Evolutionary conservation across 30 jellyfish, hydroid and myxozoan genomes (phyloP).

Genomic region (Aurelia sp.): DNA sequence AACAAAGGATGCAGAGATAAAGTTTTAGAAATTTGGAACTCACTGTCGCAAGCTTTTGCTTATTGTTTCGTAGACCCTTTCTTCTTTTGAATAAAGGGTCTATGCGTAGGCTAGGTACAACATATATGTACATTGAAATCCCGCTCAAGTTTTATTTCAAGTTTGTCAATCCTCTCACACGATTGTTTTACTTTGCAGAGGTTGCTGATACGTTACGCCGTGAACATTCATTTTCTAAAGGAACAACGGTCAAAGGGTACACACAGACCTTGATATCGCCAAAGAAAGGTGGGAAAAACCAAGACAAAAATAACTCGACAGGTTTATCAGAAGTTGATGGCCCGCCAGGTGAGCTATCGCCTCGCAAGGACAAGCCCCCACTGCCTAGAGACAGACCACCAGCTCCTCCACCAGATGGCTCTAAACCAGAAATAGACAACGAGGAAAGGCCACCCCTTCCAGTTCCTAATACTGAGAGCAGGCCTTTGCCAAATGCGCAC

Average conservation of each 20-base stretch:
- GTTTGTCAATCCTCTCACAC: not conserved
- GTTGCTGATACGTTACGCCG: constrained; percentile 71
- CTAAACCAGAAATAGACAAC: constrained; percentile 8
- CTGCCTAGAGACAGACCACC: constrained; percentile 76
- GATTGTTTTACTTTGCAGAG: constrained; percentile 13
- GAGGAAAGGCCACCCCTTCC: constrained; percentile 57
- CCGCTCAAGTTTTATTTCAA: not conserved
- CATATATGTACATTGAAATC: too few relatives aligned
- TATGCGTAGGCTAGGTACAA: too few relatives aligned
- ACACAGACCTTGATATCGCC: constrained; percentile 43
- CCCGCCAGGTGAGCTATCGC: constrained; percentile 4
- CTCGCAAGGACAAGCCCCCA: constrained; percentile 36
- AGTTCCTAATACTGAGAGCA: too few relatives aligned
- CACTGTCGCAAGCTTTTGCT: too few relatives aligned
- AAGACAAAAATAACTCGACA: not conserved
- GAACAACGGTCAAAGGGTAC: constrained; percentile 36
- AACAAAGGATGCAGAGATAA: too few relatives aligned
- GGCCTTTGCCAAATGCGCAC: constrained; percentile 28
- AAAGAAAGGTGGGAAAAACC: not conserved
- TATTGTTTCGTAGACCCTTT: too few relatives aligned
- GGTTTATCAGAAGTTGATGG: constrained; percentile 5
- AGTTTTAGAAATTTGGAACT: too few relatives aligned
- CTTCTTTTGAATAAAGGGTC: too few relatives aligned
- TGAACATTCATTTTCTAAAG: constrained; percentile 43
- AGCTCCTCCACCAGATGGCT: constrained; percentile 66